phyloP scores from a whole-genome alignment of 1,140 invertebrate species.

The Whitmania pigra region DNA sequence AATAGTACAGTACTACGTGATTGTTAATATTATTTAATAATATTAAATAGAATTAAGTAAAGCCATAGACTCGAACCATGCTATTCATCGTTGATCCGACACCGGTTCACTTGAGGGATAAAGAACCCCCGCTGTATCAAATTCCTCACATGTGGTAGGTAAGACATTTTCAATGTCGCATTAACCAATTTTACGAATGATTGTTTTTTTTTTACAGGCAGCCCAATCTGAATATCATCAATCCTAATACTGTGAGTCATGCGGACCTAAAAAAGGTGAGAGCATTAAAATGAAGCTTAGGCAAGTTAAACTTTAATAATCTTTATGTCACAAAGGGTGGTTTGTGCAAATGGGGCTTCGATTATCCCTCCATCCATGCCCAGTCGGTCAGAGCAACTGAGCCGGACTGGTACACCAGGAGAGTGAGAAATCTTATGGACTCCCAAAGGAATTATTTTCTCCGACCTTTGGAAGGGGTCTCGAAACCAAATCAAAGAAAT shows the following conservation, averaged over 20 bases:
- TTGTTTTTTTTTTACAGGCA: background rate
- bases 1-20: too few species aligned
- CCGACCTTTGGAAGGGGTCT: background rate
- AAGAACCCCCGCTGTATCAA: constrained; percentile 4
- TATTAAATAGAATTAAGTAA: too few species aligned
- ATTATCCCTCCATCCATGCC: constrained; percentile 2
- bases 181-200: background rate
- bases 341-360: background rate
- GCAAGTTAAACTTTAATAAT: background rate
- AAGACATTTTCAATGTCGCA: too few species aligned
- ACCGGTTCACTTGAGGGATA: constrained; percentile 6
- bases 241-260: background rate
- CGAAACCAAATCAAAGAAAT: too few species aligned
- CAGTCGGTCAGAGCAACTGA: background rate
- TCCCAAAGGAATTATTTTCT: background rate
- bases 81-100: background rate
- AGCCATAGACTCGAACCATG: background rate
- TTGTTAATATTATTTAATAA: too few species aligned
- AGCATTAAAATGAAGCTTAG: background rate
- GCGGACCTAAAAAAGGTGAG: constrained; percentile 1
- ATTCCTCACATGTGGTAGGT: constrained; percentile 9
- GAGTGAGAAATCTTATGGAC: constrained; percentile 2
- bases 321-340: background rate
- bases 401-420: constrained; percentile 4
- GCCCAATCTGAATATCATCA: constrained; percentile 5